Conservation (phyloP, 2,797 vertebrate genomes). For the Etheostoma nigrum region DNA sequence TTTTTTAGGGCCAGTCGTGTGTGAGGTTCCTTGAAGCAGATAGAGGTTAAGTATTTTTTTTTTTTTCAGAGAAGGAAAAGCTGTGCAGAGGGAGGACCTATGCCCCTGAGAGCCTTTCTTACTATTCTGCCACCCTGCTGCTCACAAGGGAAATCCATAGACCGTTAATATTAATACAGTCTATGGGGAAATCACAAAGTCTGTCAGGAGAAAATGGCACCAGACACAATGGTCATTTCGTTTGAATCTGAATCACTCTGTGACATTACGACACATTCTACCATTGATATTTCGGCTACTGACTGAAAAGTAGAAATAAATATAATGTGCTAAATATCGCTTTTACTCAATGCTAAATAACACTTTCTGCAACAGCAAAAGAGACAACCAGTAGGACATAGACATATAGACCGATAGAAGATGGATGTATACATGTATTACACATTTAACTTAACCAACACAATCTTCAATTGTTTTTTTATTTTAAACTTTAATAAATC, state of each 20-base stretch:
- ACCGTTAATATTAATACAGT: too few relatives aligned
- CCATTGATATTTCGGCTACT: neutral
- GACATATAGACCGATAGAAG: neutral
- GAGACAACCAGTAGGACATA: neutral
- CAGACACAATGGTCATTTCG: neutral
- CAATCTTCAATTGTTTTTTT: too few relatives aligned
- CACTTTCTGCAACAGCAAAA: too few relatives aligned
- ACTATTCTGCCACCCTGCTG: neutral
- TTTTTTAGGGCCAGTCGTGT: slow-evolving; percentile 7
- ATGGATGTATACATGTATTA: too few relatives aligned
- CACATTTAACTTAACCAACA: too few relatives aligned
- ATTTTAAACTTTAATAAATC: too few relatives aligned
- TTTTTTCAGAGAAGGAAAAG: slow-evolving; percentile 2
- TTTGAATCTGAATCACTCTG: neutral
- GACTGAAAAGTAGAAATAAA: too few relatives aligned
- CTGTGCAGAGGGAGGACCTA: neutral
- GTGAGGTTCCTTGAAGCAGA: slow-evolving; percentile 8
- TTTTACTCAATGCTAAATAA: too few relatives aligned
- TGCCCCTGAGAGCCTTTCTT: neutral
- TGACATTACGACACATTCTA: slow-evolving; percentile 7
- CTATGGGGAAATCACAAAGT: neutral
- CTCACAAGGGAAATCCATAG: neutral
- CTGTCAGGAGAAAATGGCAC: neutral
- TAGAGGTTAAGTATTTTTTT: slow-evolving; percentile 17
- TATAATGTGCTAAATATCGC: too few relatives aligned